A percentile compares a stretch with the other conserved stretches of the same genome.
Conservation (phyloP, 2,888 invertebrate species). For the Cepaea hortensis region DNA sequence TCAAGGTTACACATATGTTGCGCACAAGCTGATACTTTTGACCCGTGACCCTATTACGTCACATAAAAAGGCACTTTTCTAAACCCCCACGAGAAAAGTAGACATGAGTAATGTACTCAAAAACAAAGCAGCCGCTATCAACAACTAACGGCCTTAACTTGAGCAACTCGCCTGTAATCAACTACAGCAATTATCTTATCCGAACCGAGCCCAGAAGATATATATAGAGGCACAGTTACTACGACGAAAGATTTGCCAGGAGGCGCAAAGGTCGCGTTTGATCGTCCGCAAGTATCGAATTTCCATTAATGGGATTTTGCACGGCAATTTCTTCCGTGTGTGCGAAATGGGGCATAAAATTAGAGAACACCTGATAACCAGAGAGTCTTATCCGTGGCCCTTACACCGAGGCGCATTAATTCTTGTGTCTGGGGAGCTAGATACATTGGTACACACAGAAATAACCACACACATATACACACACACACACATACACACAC, state of each 20-base stretch:
- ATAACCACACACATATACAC: no score
- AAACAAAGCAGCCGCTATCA: constrained; percentile 12
- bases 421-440: background rate
- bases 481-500: no score
- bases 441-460: background rate
- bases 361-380: background rate
- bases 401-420: background rate
- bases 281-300: constrained; percentile 36
- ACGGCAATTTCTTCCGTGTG: constrained; percentile 24
- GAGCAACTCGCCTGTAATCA: background rate
- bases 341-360: constrained; percentile 30
- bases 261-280: constrained; percentile 25
- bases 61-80: background rate
- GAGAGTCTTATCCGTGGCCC: constrained; percentile 4
- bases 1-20: no score
- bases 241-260: background rate
- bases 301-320: constrained; percentile 22
- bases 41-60: background rate
- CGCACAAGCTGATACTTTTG: background rate
- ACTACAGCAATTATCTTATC: constrained; percentile 29
- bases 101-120: background rate
- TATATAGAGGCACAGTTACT: background rate
- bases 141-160: background rate
- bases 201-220: background rate
- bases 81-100: background rate